Conservation (phyloP, 2,888 invertebrate species). For the Globia sparganii region DNA sequence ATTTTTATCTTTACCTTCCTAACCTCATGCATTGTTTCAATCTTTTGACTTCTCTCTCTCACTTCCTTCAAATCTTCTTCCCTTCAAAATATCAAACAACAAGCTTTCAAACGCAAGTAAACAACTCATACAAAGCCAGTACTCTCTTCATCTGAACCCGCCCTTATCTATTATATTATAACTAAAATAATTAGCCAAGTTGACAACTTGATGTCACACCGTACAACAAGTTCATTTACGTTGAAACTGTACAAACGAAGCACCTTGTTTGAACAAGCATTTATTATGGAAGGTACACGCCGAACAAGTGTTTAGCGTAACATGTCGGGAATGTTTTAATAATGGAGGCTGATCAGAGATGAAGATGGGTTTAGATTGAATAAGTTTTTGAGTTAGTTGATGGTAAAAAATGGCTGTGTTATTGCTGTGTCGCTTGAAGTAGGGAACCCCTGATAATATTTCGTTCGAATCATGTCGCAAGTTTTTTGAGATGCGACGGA, state of each 20-base stretch:
- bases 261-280: conserved; percentile 66
- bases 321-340: conserved; percentile 57
- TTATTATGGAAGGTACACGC: conserved; percentile 55
- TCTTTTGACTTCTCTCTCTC: not conserved
- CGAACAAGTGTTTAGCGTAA: conserved; percentile 51
- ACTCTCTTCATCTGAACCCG: conserved; percentile 38
- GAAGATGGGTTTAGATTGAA: conserved; percentile 14
- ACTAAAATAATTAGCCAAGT: conserved; percentile 77
- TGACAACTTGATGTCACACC: conserved; percentile 71
- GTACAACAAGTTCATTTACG: conserved; percentile 79
- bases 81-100: conserved; percentile 21
- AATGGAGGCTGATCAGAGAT: conserved; percentile 23
- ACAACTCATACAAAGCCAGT: conserved; percentile 11
- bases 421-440: too few relatives aligned
- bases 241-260: conserved; percentile 72
- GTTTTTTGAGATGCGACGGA: not conserved
- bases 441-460: not conserved
- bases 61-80: not conserved
- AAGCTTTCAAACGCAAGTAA: conserved; percentile 1
- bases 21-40: not conserved
- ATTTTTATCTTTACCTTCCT: not conserved
- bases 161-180: conserved; percentile 61
- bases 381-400: conserved; percentile 8
- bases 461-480: not conserved
- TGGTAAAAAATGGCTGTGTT: not conserved